These are phyloP conservation scores for Drosophila pegasa DNA, from an alignment of 2,888 invertebrate genomes.

Conservation along the genomic window DNA sequence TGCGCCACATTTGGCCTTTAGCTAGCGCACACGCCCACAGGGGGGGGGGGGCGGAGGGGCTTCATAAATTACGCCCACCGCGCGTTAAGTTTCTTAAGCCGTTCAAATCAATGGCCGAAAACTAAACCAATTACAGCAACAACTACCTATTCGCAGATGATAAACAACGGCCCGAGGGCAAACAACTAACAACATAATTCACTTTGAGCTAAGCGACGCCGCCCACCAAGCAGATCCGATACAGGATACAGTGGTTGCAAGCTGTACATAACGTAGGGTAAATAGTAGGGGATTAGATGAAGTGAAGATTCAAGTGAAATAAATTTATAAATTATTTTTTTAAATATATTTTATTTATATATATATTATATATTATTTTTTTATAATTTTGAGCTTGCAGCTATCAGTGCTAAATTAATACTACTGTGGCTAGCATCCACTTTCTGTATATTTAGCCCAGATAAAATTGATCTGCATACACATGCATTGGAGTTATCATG, in stretches of 20 bases:
- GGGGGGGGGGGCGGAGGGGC: constrained; percentile 23
- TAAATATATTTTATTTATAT: not conserved
- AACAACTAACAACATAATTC: constrained; percentile 64
- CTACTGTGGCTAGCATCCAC: no score
- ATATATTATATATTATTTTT: no score
- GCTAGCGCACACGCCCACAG: constrained; percentile 17
- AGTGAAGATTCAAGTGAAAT: not conserved
- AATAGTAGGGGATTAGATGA: no score
- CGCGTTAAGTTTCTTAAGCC: constrained; percentile 32
- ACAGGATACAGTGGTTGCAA: constrained; percentile 12
- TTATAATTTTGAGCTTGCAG: no score
- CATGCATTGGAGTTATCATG: no score
- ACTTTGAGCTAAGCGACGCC: constrained; percentile 46
- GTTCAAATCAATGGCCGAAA: constrained; percentile 63
- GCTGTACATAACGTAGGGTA: not conserved
- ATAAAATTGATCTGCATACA: no score
- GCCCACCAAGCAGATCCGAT: not conserved
- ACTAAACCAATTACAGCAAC: constrained; percentile 63
- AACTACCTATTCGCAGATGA: constrained; percentile 28
- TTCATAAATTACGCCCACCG: constrained; percentile 69
- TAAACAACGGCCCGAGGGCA: constrained; percentile 22
- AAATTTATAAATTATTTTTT: not conserved
- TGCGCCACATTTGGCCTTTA: constrained; percentile 34
- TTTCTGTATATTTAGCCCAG: no score
- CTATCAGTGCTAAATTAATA: no score